phyloP scores from a whole-genome alignment of 2,888 invertebrate species.

The Pharmacophagus antenor region DNA sequence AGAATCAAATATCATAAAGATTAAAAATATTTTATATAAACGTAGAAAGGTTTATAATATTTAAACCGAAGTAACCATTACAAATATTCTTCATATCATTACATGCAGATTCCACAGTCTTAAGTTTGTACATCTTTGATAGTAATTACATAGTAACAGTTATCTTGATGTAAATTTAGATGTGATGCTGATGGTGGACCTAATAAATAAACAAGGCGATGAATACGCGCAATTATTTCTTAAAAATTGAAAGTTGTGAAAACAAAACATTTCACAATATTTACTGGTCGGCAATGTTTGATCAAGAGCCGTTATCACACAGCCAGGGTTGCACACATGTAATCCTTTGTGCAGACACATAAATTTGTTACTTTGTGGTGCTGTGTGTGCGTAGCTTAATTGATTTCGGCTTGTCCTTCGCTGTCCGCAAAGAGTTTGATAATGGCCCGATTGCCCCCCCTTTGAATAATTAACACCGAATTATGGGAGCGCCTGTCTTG shows the following conservation, averaged over 20 bases:
- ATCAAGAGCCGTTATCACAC: slow-evolving; percentile 34
- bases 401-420: slow-evolving; percentile 56
- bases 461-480: slow-evolving; percentile 68
- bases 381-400: slow-evolving; percentile 62
- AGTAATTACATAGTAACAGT: no score
- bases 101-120: no score
- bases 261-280: neutral
- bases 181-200: no score
- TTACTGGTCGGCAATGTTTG: slow-evolving; percentile 2
- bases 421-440: slow-evolving; percentile 45
- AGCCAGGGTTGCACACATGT: slow-evolving; percentile 48
- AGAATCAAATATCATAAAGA: no score
- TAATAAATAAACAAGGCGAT: no score
- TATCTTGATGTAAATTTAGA: no score
- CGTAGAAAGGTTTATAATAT: no score
- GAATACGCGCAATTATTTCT: neutral
- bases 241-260: neutral
- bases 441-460: slow-evolving; percentile 50
- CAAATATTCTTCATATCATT: no score
- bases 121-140: no score
- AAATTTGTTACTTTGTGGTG: slow-evolving; percentile 47
- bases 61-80: no score
- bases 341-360: slow-evolving; percentile 52
- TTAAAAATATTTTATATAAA: no score
- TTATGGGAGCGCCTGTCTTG: slow-evolving; percentile 46